phyloP scores from a whole-genome alignment of 1,140 invertebrate species.

The Ceratosolen fusciceps region DNA sequence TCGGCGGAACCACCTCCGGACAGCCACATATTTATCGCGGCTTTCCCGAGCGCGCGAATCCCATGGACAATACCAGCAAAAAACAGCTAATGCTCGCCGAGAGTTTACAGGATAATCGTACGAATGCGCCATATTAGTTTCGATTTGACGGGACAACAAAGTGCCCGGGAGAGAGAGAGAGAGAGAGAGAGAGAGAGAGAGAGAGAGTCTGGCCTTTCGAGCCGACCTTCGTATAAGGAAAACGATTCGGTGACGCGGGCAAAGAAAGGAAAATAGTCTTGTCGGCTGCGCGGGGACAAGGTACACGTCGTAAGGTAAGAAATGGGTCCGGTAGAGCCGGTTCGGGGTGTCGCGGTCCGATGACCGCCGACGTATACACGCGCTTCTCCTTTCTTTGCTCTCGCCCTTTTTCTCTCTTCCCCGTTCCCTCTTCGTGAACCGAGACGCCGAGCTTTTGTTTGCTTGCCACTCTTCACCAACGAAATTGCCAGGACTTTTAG shows the following conservation, averaged over 20 bases:
- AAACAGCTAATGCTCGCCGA: neutral
- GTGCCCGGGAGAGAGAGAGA: neutral
- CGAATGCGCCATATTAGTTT: neutral
- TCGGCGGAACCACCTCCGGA: too few species aligned
- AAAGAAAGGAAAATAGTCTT: neutral
- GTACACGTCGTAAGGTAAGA: neutral
- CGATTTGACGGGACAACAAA: neutral
- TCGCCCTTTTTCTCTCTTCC: neutral
- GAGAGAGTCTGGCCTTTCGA: neutral
- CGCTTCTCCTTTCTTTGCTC: neutral
- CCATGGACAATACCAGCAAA: neutral
- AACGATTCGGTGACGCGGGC: neutral
- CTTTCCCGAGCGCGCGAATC: neutral
- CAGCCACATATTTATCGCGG: too few species aligned
- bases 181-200: neutral
- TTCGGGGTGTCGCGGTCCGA: constrained; percentile 7
- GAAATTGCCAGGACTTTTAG: too few species aligned
- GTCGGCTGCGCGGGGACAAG: neutral
- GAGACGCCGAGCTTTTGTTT: neutral
- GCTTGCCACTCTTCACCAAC: neutral
- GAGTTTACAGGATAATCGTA: neutral
- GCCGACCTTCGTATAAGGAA: neutral
- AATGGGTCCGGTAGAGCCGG: constrained; percentile 6
- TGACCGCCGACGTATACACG: neutral
- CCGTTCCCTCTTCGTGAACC: too few species aligned